Evolutionary conservation across 2,888 invertebrate genomes (phyloP), one percentile per base, ranked within the genome.

Genomic region (Leptopterna dolabrata): DNA sequence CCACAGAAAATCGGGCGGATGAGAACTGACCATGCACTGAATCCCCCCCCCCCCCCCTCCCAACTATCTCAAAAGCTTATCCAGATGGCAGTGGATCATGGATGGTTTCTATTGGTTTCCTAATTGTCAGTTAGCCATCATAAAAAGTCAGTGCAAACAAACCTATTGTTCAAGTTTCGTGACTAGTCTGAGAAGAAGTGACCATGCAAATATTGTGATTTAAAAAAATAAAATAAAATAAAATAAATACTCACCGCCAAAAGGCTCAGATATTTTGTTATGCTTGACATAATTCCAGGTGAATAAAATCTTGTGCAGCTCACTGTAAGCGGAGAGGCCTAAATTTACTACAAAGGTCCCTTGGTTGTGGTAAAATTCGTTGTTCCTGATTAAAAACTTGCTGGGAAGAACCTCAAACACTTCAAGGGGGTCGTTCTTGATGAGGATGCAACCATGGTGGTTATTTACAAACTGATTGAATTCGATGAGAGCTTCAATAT

Each of bases 401-500:
- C 95, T 95, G 0, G 95, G 95, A 27, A 97, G 92, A 19, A 90
- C 87, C 41, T 90, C 90, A 80, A 89, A 89, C 29, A 89, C 88
- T 51, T 90, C 90, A 2, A 89, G 84, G 93, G 88, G 93, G 88
- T 95, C 94, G 92, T 98, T 98, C 91, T 96, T 95, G 85, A 99
- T 95, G 41, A 96, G 94, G 76, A 99, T 93, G 1, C 96, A 96
- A 13, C 98, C 98, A 90, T 95, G 95, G 82, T 93, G 93, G 70
- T 98, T 97, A 87, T 95, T 95, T 88, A 94, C 94, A 91, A 99
- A 98, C 90, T 96, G 95, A 92, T 99, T 99, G 91, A 96, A 97
- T 91, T 97, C 97, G 86, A 98, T 95, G 89, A 93, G 93, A 0
- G 95, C 96, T 6, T 94, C 92, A 3, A 97, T 92, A 92, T 97